Evolutionary conservation across 1,140 invertebrate genomes (phyloP), one percentile per base, ranked within the genome.

Genomic region (Trichonephila clavipes): DNA sequence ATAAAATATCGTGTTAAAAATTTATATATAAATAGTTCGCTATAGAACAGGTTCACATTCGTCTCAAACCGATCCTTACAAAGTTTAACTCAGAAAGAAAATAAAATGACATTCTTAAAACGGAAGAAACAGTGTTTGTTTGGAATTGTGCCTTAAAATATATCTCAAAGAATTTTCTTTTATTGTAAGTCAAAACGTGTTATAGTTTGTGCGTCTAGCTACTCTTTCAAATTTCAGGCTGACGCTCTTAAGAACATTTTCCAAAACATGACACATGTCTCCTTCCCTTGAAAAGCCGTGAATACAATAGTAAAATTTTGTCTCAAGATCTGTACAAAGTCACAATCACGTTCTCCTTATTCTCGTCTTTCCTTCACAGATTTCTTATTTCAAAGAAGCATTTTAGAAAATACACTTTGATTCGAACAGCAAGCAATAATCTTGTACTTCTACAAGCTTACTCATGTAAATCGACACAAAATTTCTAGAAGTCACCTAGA

Each of bases 341-440:
- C 18, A 28, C 14, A 34, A 77, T 19, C 7, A 28, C 34, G 34
- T 77, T 77, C 14, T 19, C 34, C 34, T 77, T 77, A 40, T 19
- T 77, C 72, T 34, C 7, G 2, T 14, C 18, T 77, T 40, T 40
- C 34, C 34, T 77, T 77, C 18, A 77, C 24, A 16, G 16, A 28
- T 34, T 18, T 77, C 28, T 34, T 19, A 21, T 77, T 77, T 77
- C 72, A 77, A 77, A 77, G 28, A 28, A 77, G 18, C 34, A 34
- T 24, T 34, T 34, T 16, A 0, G 0, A 34, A 77, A 77, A 77
- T 77, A 12, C 28, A 77, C 28, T 77, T 77, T 77, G 34, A 28
- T 28, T 77, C 72, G 34, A 77, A 83, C 59, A 83, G n/a, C 82
- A 83, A 83, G 82, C 58, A 83, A n/a, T 83, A 44, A 83, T 83